Base-by-base conservation (phyloP, 2,888 invertebrate species). In the Osmoderma eremita region DNA sequence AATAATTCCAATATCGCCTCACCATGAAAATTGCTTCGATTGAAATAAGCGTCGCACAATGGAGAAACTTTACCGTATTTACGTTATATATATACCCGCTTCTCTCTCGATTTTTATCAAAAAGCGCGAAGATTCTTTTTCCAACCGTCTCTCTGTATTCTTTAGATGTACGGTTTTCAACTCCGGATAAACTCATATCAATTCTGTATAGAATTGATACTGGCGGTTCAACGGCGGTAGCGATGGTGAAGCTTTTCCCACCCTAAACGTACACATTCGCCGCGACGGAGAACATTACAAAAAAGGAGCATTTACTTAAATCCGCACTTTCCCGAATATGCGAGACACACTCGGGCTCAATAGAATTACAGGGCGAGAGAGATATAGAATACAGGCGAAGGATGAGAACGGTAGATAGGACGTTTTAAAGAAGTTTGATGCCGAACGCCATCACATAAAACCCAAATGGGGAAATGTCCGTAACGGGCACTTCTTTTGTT, bases 161-260 rank as follows among this genome's bases (percentile, higher is more conserved):
- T 48, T 45, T 22, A 48, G 13, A 58, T 24, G 24, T 41, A 56
- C 56, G 42, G 45, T 61, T 61, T 61, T 61, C 58, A 42, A 61
- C 58, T 61, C n/a, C 42, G 58, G 48, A 61, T 61, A 61, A 61
- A 45, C 45, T 61, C 45, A 61, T 61, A 61, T 42, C 58, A 61
- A 61, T 61, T 45, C 58, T 45, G 30, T 61, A 61, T 61, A 45
- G 45, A 61, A 61, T 61, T 61, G 58, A 61, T 61, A 61, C 58
- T 61, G 58, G 42, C 58, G 58, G 45, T 45, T 61, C 45, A 17
- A 17, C 15, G 5, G 8, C 3, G 17, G 17, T 10, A 10, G 6
- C 30, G 30, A 10, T 10, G 10, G 30, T 10, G 30, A 5, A 30
- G 30, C 45, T 45, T 24, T 61, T 61, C 45, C 45, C 41, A 24